A percentile compares a stretch with the other conserved stretches of the same genome.
Conservation (phyloP, 2,797 vertebrate species). For the Sebastes hopkinsi region DNA sequence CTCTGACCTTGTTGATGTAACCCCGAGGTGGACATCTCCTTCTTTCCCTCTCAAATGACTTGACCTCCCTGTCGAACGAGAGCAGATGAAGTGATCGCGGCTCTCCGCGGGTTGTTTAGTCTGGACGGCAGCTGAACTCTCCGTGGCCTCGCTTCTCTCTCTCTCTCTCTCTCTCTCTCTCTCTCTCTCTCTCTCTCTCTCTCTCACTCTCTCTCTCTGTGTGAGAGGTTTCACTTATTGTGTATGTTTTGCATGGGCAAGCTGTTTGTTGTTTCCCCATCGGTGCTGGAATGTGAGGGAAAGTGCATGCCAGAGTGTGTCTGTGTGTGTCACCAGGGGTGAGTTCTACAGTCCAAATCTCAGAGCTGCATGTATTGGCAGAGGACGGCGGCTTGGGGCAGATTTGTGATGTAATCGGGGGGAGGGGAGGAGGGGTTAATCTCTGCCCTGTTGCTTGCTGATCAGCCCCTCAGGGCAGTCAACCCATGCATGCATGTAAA, state of each 20-base stretch:
- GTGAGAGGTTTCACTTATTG: background rate
- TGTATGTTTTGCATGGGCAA: conserved; percentile 14
- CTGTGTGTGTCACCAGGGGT: conserved; percentile 11
- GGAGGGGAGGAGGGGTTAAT: conserved; percentile 42
- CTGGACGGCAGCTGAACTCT: conserved; percentile 43
- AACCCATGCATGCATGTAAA: conserved; percentile 16
- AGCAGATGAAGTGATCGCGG: conserved; percentile 1
- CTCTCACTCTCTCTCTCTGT: background rate
- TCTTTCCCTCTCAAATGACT: conserved; percentile 7
- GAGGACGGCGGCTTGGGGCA: conserved; percentile 28
- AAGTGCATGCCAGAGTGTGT: background rate
- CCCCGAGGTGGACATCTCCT: conserved; percentile 3
- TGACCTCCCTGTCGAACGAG: conserved; percentile 18
- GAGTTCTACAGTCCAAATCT: conserved; percentile 45
- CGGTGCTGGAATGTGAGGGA: conserved; percentile 12
- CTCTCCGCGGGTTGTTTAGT: conserved; percentile 49
- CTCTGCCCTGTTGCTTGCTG: conserved; percentile 49
- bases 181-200: background rate
- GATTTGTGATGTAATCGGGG: conserved; percentile 73
- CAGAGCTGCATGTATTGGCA: conserved; percentile 41
- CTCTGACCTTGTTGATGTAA: conserved; percentile 29
- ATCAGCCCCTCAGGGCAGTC: conserved; percentile 37
- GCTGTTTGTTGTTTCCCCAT: conserved; percentile 31
- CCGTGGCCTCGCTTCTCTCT: conserved; percentile 1
- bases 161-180: background rate